Evolutionary conservation across 2,888 invertebrate species (phyloP).

Genomic region (Cordilura impudica): DNA sequence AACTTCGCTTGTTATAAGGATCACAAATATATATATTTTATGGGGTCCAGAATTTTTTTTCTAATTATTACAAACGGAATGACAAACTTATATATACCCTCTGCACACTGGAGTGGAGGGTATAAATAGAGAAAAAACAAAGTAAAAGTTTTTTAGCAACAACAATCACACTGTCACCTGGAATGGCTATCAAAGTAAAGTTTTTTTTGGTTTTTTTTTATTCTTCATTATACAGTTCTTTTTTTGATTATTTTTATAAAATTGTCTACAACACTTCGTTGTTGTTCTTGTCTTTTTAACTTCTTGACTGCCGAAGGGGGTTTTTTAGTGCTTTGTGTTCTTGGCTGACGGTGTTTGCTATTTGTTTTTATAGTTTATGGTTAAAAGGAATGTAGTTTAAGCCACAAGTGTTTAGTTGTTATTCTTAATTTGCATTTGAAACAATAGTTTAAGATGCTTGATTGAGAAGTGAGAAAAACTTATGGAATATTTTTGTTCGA

Average conservation of each 20-base stretch:
- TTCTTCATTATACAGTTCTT: not conserved
- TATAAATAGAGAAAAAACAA: slow-evolving; percentile 22
- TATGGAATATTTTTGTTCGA: no score
- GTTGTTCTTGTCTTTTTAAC: slow-evolving; percentile 42
- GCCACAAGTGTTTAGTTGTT: slow-evolving; percentile 59
- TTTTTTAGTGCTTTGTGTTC: slow-evolving; percentile 35
- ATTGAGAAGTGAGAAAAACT: no score
- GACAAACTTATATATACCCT: no score
- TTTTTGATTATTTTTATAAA: slow-evolving; percentile 10
- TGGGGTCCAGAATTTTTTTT: no score
- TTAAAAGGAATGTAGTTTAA: slow-evolving; percentile 45
- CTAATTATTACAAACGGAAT: no score
- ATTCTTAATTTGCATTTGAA: slow-evolving; percentile 51
- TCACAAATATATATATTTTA: no score
- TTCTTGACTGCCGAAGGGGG: slow-evolving; percentile 58
- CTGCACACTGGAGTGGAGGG: no score
- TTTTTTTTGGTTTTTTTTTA: slow-evolving; percentile 31
- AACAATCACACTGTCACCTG: slow-evolving; percentile 56
- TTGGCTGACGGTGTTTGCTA: slow-evolving; percentile 26
- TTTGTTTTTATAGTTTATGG: slow-evolving; percentile 45
- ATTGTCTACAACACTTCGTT: slow-evolving; percentile 32
- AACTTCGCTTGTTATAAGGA: no score
- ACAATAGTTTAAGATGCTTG: no score
- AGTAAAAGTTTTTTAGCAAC: not conserved
- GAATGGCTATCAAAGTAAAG: slow-evolving; percentile 60